phyloP scores from a whole-genome alignment of 2,888 invertebrate species.

The Laspeyria flexula region DNA sequence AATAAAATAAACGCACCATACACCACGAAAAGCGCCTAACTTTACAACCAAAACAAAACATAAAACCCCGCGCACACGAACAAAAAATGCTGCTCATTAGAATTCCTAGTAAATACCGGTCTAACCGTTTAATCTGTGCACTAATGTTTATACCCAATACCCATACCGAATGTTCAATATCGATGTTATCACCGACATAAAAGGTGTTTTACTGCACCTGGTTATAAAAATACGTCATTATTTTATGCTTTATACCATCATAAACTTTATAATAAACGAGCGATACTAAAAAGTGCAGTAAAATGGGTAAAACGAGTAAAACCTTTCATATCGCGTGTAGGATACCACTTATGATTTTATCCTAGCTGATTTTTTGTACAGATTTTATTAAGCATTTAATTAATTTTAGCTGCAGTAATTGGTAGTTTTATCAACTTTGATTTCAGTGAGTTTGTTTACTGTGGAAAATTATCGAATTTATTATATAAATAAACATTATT shows the following conservation, averaged over 20 bases:
- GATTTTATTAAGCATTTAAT: constrained; percentile 21
- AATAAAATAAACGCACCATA: no score
- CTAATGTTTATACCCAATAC: constrained; percentile 52
- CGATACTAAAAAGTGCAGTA: constrained; percentile 71
- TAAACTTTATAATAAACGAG: constrained; percentile 84
- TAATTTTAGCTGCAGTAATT: background rate
- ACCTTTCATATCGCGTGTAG: constrained; percentile 68
- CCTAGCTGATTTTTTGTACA: constrained; percentile 37
- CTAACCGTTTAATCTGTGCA: constrained; percentile 20
- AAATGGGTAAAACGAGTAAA: constrained; percentile 43
- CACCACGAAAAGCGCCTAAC: no score
- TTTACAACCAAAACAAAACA: constrained; percentile 6
- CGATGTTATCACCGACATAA: constrained; percentile 73
- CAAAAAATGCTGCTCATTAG: constrained; percentile 1
- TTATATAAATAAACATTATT: no score
- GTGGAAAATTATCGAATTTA: no score
- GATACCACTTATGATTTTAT: constrained; percentile 54
- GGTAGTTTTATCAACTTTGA: background rate
- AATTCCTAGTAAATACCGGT: constrained; percentile 18
- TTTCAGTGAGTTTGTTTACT: background rate
- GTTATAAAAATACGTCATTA: constrained; percentile 81
- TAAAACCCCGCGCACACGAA: constrained; percentile 7
- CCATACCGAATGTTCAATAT: constrained; percentile 56
- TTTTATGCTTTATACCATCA: constrained; percentile 78
- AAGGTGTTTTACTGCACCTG: constrained; percentile 80